These are phyloP conservation scores for Oncorhynchus masou DNA, from an alignment of 2,113 vertebrate species.

Conservation along the genomic window DNA sequence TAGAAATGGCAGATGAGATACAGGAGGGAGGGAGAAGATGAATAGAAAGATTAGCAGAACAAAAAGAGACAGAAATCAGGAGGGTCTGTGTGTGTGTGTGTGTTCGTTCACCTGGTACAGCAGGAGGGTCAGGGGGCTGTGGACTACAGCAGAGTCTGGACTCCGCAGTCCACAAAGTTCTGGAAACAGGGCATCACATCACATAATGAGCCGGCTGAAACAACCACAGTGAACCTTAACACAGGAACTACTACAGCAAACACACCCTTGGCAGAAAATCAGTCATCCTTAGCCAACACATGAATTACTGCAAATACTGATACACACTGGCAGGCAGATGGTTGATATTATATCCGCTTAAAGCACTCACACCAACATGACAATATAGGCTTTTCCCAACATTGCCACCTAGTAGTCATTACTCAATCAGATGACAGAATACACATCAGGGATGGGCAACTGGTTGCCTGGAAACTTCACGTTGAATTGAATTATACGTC, in stretches of 20 bases:
- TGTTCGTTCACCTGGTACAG: slow-evolving; percentile 52
- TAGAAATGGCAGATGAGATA: no score
- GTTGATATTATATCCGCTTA: no score
- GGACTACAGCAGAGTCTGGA: slow-evolving; percentile 71
- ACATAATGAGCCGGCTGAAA: neutral
- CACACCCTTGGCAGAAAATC: no score
- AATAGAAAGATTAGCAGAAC: no score
- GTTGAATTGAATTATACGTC: no score
- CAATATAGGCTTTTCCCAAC: neutral
- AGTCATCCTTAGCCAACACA: neutral
- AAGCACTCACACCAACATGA: neutral
- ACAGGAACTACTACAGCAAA: neutral
- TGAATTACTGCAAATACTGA: no score
- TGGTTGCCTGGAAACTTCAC: no score
- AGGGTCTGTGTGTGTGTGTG: neutral
- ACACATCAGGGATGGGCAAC: no score
- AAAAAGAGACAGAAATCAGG: neutral
- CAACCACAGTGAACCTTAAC: neutral
- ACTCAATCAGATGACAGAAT: no score
- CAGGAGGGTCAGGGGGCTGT: slow-evolving; percentile 1
- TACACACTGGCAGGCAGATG: no score
- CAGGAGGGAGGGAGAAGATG: no score
- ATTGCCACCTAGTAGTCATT: slow-evolving; percentile 51
- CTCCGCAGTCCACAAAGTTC: slow-evolving; percentile 73
- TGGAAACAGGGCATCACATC: slow-evolving; percentile 44